These are phyloP conservation scores for Pocota personata DNA, from an alignment of 2,888 invertebrate species.

Conservation along the genomic window DNA sequence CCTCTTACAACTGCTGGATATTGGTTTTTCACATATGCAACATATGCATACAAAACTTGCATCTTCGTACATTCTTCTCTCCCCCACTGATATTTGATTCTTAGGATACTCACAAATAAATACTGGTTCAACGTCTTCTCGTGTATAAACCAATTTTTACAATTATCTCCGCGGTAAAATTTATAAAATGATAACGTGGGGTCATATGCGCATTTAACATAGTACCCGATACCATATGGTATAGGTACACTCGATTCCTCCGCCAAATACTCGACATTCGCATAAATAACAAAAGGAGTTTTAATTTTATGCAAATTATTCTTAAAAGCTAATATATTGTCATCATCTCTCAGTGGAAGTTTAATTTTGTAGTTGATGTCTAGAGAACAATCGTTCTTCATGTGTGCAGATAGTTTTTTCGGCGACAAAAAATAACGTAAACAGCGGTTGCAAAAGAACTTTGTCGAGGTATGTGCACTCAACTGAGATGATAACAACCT, in stretches of 20 bases:
- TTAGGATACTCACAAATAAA: background rate
- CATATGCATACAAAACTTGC: background rate
- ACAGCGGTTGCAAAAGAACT: background rate
- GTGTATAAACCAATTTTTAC: background rate
- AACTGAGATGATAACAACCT: background rate
- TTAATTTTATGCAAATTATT: background rate
- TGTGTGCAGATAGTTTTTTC: background rate
- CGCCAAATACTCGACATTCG: background rate
- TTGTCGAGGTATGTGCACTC: background rate
- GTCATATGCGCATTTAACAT: constrained; percentile 4
- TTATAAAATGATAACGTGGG: constrained; percentile 2
- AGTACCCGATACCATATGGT: background rate
- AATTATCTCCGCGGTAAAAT: background rate
- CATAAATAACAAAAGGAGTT: background rate
- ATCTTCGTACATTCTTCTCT: background rate
- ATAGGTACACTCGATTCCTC: background rate
- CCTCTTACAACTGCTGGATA: background rate
- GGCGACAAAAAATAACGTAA: background rate
- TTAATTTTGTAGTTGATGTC: background rate
- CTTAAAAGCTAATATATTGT: background rate
- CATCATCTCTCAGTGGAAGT: background rate
- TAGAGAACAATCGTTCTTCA: background rate
- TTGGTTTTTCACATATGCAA: background rate
- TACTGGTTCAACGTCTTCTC: background rate
- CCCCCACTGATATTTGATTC: background rate